Base-by-base conservation (phyloP, 2,113 vertebrate genomes). In the Puntigrus tetrazona region DNA sequence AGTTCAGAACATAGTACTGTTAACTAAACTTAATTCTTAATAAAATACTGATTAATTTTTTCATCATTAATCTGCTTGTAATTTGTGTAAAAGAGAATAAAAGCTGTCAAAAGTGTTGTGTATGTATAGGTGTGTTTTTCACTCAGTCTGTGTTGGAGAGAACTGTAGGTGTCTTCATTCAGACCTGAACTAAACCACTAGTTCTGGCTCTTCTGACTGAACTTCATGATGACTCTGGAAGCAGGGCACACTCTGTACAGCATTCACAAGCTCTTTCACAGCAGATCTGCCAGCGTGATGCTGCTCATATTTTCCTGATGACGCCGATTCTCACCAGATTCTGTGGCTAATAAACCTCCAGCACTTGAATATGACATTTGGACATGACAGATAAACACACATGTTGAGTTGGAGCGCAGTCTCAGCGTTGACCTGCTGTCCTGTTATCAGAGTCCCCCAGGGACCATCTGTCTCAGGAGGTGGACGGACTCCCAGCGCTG, bases 311-410 rank as follows among this genome's bases (percentile, higher is more conserved):
- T 87, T 85, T 85, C 82, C 84, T 84, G 82, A 70, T 78, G 76
- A 84, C 65, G 82, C 20, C 50, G 82, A 69, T 75, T 84, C 83
- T 55, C 82, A 87, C 72, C 79, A 87, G 83, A 87, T 34, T 83
- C 83, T 72, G 83, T 34, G 55, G 85, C 74, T 79, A 67, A 83
- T 78, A 74, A 86, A 65, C 76, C 85, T 22, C 38, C 63, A 57
- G 79, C 70, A 27, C 36, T 79, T 79, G 79, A 85, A 79, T 67
- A 82, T 83, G 79, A 85, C 83, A 85, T 83, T 87, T 87, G 83
- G 63, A 78, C 63, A 83, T 50, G 83, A 82, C 77, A 85, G 83
- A 87, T 87, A 87, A 87, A 87, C 86, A 87, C 86, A 87, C 83
- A 85, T 87, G 86, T 84, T 76, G 73, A 78, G 73, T 85, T 85